Percentiles rank a stretch among this genome's conserved stretches.
Conservation (phyloP, 2,888 invertebrate genomes). For the Lasioglossum pauxillum region DNA sequence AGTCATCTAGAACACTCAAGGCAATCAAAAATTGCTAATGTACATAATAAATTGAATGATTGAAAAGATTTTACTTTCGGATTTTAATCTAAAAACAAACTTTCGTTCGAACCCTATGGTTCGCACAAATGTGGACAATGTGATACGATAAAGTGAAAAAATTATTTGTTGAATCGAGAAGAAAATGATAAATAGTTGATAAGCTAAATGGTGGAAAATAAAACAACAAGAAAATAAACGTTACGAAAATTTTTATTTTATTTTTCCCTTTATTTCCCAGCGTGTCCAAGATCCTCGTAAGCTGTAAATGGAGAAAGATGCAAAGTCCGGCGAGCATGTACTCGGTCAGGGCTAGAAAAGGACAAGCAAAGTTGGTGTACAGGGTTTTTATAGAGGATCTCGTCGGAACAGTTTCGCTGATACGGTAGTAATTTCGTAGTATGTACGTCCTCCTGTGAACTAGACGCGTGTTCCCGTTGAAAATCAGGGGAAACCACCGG, state of each 20-base stretch:
- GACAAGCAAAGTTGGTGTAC: neutral
- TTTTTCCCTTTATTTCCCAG: neutral
- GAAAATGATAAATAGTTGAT: neutral
- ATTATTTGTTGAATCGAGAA: neutral
- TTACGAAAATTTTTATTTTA: too few species aligned
- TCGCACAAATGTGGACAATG: neutral
- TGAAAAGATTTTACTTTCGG: neutral
- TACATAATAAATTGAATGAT: too few species aligned
- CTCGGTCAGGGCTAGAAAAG: constrained; percentile 16
- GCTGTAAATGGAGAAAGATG: neutral
- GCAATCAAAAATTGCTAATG: neutral
- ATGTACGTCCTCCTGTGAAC: constrained; percentile 56
- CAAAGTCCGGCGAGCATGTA: neutral
- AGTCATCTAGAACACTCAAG: neutral
- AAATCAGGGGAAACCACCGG: constrained; percentile 70
- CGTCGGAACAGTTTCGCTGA: constrained; percentile 45
- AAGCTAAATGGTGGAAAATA: neutral
- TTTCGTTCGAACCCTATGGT: neutral
- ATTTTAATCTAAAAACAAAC: too few species aligned
- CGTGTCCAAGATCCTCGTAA: neutral
- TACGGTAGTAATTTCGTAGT: constrained; percentile 65
- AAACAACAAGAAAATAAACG: neutral
- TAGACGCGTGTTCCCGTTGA: constrained; percentile 67
- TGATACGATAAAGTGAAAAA: neutral
- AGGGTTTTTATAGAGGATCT: constrained; percentile 50